phyloP scores from a whole-genome alignment of 2,888 invertebrate genomes.

The Dynastes grantii region DNA sequence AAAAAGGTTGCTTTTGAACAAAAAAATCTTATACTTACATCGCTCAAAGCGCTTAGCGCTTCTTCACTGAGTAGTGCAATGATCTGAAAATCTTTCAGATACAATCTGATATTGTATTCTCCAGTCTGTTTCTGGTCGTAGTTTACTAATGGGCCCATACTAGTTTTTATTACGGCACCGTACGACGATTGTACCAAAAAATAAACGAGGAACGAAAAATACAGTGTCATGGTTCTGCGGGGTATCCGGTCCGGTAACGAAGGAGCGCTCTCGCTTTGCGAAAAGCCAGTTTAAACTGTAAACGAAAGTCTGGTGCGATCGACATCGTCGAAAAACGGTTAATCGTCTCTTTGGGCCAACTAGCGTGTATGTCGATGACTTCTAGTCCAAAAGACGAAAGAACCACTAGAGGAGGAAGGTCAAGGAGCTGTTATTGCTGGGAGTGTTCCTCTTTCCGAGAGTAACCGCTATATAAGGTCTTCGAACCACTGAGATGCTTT shows the following conservation, averaged over 20 bases:
- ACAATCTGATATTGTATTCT: conserved; percentile 84
- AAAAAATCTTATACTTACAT: conserved; percentile 32
- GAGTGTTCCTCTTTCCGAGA: conserved; percentile 10
- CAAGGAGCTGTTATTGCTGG: conserved; percentile 43
- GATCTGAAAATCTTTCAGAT: conserved; percentile 84
- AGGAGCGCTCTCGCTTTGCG: conserved; percentile 20
- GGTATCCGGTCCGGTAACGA: background rate
- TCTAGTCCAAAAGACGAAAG: conserved; percentile 16
- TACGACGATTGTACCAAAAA: conserved; percentile 1
- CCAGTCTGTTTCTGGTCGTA: conserved; percentile 86
- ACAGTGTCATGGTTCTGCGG: conserved; percentile 8
- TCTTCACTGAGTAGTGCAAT: conserved; percentile 79
- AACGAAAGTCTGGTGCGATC: conserved; percentile 16
- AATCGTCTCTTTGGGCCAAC: background rate
- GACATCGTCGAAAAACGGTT: conserved; percentile 41
- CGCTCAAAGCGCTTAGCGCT: conserved; percentile 72
- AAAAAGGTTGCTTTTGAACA: no score
- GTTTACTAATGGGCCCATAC: background rate
- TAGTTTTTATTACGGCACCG: conserved; percentile 15
- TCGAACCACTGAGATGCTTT: background rate
- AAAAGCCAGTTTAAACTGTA: conserved; percentile 41
- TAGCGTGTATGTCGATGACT: conserved; percentile 41
- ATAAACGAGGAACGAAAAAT: conserved; percentile 25
- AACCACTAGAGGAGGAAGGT: conserved; percentile 34
- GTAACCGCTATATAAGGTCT: conserved; percentile 8